phyloP scores from a whole-genome alignment of 1,140 invertebrate species.

The Gryon sp. region DNA sequence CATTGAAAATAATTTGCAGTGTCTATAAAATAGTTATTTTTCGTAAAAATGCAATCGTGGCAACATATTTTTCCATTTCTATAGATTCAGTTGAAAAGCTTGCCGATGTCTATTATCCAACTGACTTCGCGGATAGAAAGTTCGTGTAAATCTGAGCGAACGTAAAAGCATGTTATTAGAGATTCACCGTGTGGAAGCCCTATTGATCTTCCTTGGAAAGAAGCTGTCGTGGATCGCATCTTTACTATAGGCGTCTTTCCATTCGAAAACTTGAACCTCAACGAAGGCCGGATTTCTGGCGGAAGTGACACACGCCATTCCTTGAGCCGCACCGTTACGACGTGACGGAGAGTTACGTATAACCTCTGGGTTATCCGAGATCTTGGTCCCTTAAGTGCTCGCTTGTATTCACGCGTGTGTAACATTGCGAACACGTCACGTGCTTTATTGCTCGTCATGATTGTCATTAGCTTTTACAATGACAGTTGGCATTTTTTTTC shows the following conservation, averaged over 20 bases:
- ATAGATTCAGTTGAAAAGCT: constrained; percentile 45
- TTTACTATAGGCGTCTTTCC: constrained; percentile 43
- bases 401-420: constrained; percentile 48
- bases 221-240: constrained; percentile 60
- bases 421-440: constrained; percentile 37
- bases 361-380: constrained; percentile 47
- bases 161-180: constrained; percentile 58
- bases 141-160: constrained; percentile 44
- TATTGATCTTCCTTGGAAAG: constrained; percentile 62
- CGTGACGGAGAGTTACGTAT: constrained; percentile 52
- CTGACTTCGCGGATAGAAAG: constrained; percentile 39
- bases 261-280: constrained; percentile 40
- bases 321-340: constrained; percentile 15
- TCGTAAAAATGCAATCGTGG: background rate
- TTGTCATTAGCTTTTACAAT: constrained; percentile 44
- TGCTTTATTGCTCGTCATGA: constrained; percentile 50
- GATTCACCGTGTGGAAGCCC: constrained; percentile 57
- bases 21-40: constrained; percentile 13
- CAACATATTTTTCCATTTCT: constrained; percentile 29
- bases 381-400: constrained; percentile 60
- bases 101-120: constrained; percentile 54
- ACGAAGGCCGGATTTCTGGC: constrained; percentile 54
- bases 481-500: constrained; percentile 20
- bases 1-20: too few species aligned
- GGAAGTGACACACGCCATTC: constrained; percentile 61